phyloP scores from a whole-genome alignment of 2,888 invertebrate species.

The Raillietiella orientalis region DNA sequence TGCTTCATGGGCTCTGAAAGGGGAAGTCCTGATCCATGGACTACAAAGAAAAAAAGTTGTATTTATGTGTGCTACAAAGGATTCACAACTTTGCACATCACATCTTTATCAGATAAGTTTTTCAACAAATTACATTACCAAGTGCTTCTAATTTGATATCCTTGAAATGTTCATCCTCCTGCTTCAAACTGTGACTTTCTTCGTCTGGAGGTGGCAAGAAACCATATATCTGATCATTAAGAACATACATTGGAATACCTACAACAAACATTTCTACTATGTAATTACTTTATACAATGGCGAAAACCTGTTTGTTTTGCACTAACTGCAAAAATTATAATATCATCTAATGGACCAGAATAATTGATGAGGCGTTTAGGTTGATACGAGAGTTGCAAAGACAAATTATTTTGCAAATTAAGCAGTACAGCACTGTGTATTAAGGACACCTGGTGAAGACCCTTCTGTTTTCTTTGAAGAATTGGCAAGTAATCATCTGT shows the following conservation, averaged over 20 bases:
- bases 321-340: slow-evolving; percentile 60
- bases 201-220: slow-evolving; percentile 49
- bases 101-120: slow-evolving; percentile 10
- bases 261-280: slow-evolving; percentile 8
- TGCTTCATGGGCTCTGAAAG: slow-evolving; percentile 10
- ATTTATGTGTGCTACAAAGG: slow-evolving; percentile 1
- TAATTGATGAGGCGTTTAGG: slow-evolving; percentile 24
- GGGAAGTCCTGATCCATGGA: slow-evolving; percentile 11
- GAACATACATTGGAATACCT: slow-evolving; percentile 30
- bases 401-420: slow-evolving; percentile 23
- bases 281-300: slow-evolving; percentile 1
- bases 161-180: slow-evolving; percentile 32
- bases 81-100: slow-evolving; percentile 11
- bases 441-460: slow-evolving; percentile 63
- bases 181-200: slow-evolving; percentile 22
- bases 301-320: slow-evolving; percentile 32
- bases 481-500: slow-evolving; percentile 14
- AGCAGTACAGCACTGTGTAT: slow-evolving; percentile 60
- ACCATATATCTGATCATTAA: slow-evolving; percentile 52
- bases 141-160: slow-evolving; percentile 43
- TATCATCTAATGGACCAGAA: slow-evolving; percentile 53
- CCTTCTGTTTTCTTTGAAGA: slow-evolving; percentile 14
- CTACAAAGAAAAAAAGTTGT: slow-evolving; percentile 8
- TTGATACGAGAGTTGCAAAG: slow-evolving; percentile 37
- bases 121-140: slow-evolving; percentile 15